A percentile compares a stretch with the other conserved stretches of the same genome.
Evolutionary conservation across 2,797 vertebrate genomes (phyloP).

Genomic region (Crax fasciolata): DNA sequence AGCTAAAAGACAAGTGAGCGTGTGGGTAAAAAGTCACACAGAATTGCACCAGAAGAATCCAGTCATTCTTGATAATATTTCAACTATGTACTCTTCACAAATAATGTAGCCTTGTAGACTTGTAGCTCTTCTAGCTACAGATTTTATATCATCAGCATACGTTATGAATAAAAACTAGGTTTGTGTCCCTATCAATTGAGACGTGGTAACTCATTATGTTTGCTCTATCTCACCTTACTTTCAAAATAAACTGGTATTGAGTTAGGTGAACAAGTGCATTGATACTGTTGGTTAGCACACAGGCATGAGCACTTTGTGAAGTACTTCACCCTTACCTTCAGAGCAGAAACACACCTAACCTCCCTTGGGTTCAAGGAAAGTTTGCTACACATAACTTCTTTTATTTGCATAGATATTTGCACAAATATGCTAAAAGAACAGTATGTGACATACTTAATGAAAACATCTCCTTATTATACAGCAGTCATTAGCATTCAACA

Average conservation of each 20-base stretch:
- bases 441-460: neutral
- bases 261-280: neutral
- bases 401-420: neutral
- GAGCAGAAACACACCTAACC: neutral
- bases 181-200: accelerated
- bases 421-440: neutral
- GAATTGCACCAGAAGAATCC: neutral
- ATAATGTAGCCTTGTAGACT: neutral
- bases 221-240: neutral
- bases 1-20: neutral
- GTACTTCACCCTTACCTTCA: neutral
- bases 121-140: neutral
- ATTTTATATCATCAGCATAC: neutral
- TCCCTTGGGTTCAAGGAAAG: neutral
- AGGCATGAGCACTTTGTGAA: neutral
- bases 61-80: neutral
- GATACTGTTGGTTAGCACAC: neutral
- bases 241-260: neutral
- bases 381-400: neutral
- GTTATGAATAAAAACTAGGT: neutral
- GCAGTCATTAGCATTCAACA: neutral
- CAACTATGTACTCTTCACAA: neutral
- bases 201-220: neutral
- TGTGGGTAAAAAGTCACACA: neutral
- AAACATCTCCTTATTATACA: neutral